phyloP scores from a whole-genome alignment of 1,140 invertebrate genomes.

The Musca domestica region DNA sequence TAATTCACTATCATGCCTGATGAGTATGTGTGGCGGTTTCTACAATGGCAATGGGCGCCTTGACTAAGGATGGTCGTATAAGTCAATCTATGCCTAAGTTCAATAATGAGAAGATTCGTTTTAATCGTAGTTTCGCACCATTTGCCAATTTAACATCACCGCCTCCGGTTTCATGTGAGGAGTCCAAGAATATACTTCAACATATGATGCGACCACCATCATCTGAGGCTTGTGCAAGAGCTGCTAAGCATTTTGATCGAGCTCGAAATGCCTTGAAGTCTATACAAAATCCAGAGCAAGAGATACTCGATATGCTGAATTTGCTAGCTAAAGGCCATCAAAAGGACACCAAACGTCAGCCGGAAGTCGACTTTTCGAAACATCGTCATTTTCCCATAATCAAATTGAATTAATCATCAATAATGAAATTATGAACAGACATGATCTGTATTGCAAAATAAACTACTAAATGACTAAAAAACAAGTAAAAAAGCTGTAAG shows the following conservation, averaged over 20 bases:
- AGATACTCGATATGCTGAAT: conserved; percentile 83
- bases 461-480: too few relatives aligned
- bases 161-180: conserved; percentile 82
- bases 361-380: conserved; percentile 86
- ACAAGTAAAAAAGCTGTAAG: too few relatives aligned
- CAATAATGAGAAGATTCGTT: conserved; percentile 90
- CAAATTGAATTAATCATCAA: conserved; percentile 60
- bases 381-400: conserved; percentile 91
- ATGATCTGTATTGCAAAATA: neutral
- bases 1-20: conserved; percentile 89
- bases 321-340: conserved; percentile 87
- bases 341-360: conserved; percentile 75
- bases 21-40: conserved; percentile 92
- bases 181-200: conserved; percentile 71
- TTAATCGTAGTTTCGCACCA: conserved; percentile 89
- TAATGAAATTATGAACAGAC: neutral
- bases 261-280: conserved; percentile 80
- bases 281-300: conserved; percentile 73
- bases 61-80: conserved; percentile 63
- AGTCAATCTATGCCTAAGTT: conserved; percentile 80
- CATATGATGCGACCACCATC: conserved; percentile 43
- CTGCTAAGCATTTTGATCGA: conserved; percentile 89
- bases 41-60: conserved; percentile 69
- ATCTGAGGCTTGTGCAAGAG: conserved; percentile 69
- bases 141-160: conserved; percentile 84